Evolutionary conservation across 2,888 invertebrate genomes (phyloP).

Genomic region (Tipula vernalis): DNA sequence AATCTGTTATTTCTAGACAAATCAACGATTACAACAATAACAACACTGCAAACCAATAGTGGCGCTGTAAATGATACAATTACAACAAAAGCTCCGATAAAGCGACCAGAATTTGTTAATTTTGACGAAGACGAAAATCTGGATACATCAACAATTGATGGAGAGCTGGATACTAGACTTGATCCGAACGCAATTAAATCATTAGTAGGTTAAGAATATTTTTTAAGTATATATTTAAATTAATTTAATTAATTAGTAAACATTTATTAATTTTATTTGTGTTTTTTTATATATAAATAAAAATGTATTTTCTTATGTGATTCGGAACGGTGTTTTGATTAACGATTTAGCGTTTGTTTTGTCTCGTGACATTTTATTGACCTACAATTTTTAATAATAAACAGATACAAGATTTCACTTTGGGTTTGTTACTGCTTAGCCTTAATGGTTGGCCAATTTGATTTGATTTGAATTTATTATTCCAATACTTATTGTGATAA

Average conservation of each 20-base stretch:
- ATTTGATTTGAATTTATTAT: too few species aligned
- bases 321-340: background rate
- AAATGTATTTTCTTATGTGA: background rate
- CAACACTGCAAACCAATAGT: background rate
- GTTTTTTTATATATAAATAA: background rate
- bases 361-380: background rate
- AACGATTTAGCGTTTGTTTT: background rate
- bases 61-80: background rate
- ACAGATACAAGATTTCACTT: too few species aligned
- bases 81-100: background rate
- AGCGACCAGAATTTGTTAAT: background rate
- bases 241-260: background rate
- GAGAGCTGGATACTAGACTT: background rate
- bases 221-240: background rate
- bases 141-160: background rate
- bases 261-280: background rate
- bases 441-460: too few species aligned
- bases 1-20: background rate
- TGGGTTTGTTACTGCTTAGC: too few species aligned
- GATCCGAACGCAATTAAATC: slow-evolving; percentile 9
- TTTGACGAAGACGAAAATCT: background rate
- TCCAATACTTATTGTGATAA: too few species aligned
- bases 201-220: background rate
- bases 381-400: background rate
- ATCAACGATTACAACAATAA: background rate